Evolutionary conservation across 2,113 vertebrate species (phyloP), one percentile per base, ranked within the genome.

Genomic region (Cygnus atratus): DNA sequence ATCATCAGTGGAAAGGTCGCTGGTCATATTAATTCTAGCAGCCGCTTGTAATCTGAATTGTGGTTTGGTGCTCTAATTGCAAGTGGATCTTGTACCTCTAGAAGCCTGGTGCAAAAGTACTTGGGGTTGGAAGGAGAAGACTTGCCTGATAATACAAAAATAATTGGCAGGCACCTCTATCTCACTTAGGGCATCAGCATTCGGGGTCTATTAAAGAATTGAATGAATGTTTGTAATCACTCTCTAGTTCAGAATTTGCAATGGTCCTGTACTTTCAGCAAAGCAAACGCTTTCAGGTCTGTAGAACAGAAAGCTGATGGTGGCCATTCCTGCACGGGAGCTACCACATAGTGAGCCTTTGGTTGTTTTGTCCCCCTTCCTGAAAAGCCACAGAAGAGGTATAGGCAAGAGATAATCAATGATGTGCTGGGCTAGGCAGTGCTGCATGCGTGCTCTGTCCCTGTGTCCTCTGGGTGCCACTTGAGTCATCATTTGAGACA

Each of bases 1-100:
- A 85, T 67, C 4, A 4, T 74, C 95, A 83, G 79, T 35, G 75
- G 70, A 72, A 91, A 83, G 75, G 74, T 96, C 88, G 63, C 50
- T 73, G 73, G 31, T 74, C 50, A 62, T 33, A 50, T 54, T 93
- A 83, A 95, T 79, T 92, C 25, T 39, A 66, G 25, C 21, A 82
- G 81, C 80, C 29, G 15, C 44, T 66, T 44, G 48, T 43, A 55
- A 19, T 46, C 21, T 13, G 48, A 65, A 25, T 59, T 33, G 70
- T 65, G 35, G 22, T 82, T 85, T 62, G 31, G 75, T 31, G 79
- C 13, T 28, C 28, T 55, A 48, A 63, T 6, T 81, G 63, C n/a
- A 43, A 46, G 57, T 11, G 25, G 25, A 59, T 46, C 72, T 75
- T 41, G n/a, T 62, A 63, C 31, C n/a, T 83, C 48, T 25, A 55